Base-by-base conservation (phyloP, 2,797 vertebrate genomes). In the Amniataba percoides region DNA sequence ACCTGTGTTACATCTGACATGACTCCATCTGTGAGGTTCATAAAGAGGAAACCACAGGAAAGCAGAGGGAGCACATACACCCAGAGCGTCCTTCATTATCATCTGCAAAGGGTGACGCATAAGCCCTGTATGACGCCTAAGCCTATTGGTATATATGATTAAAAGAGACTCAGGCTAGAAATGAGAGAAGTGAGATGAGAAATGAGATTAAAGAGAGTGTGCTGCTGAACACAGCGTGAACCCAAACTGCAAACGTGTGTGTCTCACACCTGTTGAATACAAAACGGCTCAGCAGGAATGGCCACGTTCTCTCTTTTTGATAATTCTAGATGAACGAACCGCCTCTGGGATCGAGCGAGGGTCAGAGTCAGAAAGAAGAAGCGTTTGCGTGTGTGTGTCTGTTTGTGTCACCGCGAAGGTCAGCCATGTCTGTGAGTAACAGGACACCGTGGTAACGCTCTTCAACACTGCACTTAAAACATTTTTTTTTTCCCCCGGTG, bases 201-300 rank as follows among this genome's bases (percentile, higher is more conserved):
- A 8, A 48, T n/a, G 14, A 36, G 9, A 60, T 49, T 15, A 15
- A 51, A 66, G 27, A n/a, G 4, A 23, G 14, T 12, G 19, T 5
- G 18, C 3, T 23, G 19, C 18, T 36, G 48, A 51, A 53, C 36
- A 23, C 53, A 39, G 21, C 34, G 34, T n/a, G 25, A 23, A 36
- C 43, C n/a, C 52, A 13, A 11, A 46, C 18, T 42, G 18, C 39
- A 19, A 61, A 51, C 34, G 6, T 55, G 64, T 64, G 11, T 57
- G 42, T 49, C 51, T 48, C 79, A 72, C 77, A 91, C 86, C 81
- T 93, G 93, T 90, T 67, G 25, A 74, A 72, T 84, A 85, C 90
- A 78, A 77, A 86, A 83, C 65, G 51, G 45, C 36, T 65, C 64
- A 52, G 31, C 61, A 62, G 63, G 40, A 77, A 84, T n/a, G 66